Percentiles rank a stretch among this genome's conserved stretches.
phyloP scores from a whole-genome alignment of 2,113 vertebrate genomes.

The Candoia aspera region DNA sequence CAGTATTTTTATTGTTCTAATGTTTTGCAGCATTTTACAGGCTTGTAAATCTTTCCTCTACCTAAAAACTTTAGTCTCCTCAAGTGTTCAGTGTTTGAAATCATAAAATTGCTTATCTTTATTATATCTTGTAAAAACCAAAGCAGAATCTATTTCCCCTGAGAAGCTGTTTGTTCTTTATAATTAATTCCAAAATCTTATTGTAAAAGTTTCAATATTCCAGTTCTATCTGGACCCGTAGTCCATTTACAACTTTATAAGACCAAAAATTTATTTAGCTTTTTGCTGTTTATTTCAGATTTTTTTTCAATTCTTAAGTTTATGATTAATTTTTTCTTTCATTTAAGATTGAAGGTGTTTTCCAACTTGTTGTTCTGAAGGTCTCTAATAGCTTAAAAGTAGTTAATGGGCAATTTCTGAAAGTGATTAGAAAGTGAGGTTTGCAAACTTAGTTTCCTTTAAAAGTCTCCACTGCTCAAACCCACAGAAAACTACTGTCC shows the following conservation, averaged over 20 bases:
- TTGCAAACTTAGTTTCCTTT: background rate
- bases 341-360: background rate
- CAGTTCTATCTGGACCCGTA: background rate
- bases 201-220: background rate
- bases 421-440: background rate
- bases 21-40: background rate
- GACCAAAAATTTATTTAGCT: background rate
- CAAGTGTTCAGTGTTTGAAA: background rate
- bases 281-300: background rate
- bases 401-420: background rate
- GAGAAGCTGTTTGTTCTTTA: background rate
- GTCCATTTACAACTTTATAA: background rate
- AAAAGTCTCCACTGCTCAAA: background rate
- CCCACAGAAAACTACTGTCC: background rate
- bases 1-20: background rate
- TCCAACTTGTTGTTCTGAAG: background rate
- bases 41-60: too few species aligned
- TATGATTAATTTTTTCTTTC: background rate
- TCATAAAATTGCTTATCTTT: background rate
- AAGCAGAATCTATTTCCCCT: background rate
- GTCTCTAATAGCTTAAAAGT: background rate
- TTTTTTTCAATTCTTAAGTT: background rate
- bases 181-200: background rate
- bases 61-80: too few species aligned
- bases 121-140: background rate